Conservation (phyloP, 2,113 vertebrate genomes). For the Oncorhynchus masou region DNA sequence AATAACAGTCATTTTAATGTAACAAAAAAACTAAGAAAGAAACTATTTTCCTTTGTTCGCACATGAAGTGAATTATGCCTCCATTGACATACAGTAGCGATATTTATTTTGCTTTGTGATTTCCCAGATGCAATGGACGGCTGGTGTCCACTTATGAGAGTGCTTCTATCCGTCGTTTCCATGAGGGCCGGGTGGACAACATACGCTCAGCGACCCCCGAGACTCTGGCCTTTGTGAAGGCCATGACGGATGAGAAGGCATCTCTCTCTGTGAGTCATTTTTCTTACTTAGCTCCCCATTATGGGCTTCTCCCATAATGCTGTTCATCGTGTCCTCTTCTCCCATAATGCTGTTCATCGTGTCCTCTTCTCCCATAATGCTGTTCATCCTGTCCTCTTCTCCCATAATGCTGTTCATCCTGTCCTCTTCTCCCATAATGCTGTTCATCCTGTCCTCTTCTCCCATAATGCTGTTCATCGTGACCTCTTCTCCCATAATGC, state of each 20-base stretch:
- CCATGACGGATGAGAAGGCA: slow-evolving; percentile 76
- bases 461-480: no score
- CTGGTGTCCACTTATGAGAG: slow-evolving; percentile 91
- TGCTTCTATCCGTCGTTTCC: slow-evolving; percentile 89
- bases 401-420: no score
- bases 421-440: no score
- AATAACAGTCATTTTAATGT: no score
- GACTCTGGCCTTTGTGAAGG: slow-evolving; percentile 83
- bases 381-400: no score
- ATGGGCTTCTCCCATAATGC: slow-evolving; percentile 46
- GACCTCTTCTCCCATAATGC: no score
- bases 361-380: not conserved
- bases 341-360: slow-evolving; percentile 43
- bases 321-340: slow-evolving; percentile 26
- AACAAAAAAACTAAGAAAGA: no score
- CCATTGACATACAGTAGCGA: not conserved
- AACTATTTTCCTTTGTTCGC: no score
- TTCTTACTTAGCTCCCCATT: slow-evolving; percentile 60
- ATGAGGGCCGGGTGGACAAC: slow-evolving; percentile 90
- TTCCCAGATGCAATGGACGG: slow-evolving; percentile 76
- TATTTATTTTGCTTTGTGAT: slow-evolving; percentile 20
- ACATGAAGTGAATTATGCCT: no score
- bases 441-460: no score
- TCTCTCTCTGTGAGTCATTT: slow-evolving; percentile 70
- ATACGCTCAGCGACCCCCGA: slow-evolving; percentile 89